Evolutionary conservation across 2,113 vertebrate species (phyloP).

Genomic region (Spilogale gracilis): DNA sequence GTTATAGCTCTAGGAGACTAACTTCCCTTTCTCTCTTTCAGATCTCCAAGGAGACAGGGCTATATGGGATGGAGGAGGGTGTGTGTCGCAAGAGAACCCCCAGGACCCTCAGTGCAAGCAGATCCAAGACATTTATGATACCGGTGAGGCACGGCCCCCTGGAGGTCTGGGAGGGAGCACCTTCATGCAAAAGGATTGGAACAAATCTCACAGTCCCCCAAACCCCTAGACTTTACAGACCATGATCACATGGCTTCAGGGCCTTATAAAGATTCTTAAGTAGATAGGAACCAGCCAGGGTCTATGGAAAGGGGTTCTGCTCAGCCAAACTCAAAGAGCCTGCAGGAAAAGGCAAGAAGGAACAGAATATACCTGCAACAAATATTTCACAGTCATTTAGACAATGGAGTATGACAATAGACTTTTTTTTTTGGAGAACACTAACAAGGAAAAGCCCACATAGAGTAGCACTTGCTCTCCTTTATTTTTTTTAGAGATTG

Average conservation of each 20-base stretch:
- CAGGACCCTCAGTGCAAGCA: fast-evolving
- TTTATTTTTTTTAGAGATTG: no score
- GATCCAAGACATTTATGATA: fast-evolving
- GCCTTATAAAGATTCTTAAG: not conserved
- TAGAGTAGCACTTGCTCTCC: not conserved
- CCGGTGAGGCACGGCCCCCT: not conserved
- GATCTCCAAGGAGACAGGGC: not conserved
- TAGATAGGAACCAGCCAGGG: not conserved
- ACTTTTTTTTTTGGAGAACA: not conserved
- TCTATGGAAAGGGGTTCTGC: not conserved
- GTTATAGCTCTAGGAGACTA: fast-evolving
- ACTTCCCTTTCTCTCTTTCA: not conserved
- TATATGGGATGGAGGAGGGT: conserved; percentile 48
- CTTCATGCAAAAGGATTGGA: not conserved
- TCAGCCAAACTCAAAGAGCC: not conserved
- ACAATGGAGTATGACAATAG: not conserved
- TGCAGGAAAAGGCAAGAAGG: not conserved
- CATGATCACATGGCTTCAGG: not conserved
- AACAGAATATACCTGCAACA: not conserved
- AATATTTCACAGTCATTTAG: not conserved
- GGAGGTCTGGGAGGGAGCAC: not conserved
- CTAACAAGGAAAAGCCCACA: not conserved
- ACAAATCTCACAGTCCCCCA: fast-evolving
- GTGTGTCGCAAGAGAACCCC: no score
- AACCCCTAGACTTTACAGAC: not conserved